phyloP scores from a whole-genome alignment of 2,113 vertebrate species.

The Microtus pennsylvanicus region DNA sequence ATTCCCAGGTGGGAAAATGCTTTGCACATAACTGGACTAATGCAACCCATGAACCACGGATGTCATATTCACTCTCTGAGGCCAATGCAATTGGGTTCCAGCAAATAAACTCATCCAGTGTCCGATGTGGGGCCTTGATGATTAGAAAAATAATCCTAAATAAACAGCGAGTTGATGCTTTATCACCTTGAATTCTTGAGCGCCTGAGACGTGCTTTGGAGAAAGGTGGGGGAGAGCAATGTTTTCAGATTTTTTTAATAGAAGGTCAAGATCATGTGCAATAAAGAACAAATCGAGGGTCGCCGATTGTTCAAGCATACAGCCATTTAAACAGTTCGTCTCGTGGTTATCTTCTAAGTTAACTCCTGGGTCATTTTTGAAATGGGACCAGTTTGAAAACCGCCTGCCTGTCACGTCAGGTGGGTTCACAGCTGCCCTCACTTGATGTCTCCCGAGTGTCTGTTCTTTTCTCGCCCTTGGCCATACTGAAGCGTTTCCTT shows the following conservation, averaged over 20 bases:
- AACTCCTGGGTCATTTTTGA: not conserved
- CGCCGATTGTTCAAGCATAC: not conserved
- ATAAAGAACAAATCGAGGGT: not conserved
- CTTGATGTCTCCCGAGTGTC: not conserved
- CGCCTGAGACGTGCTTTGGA: conserved; percentile 54
- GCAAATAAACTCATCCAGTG: conserved; percentile 66
- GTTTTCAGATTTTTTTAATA: conserved; percentile 1
- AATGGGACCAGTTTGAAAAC: conserved; percentile 12
- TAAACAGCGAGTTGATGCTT: conserved; percentile 52
- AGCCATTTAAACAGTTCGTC: not conserved
- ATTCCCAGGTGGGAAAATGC: conserved; percentile 68
- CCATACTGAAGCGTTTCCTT: conserved; percentile 18
- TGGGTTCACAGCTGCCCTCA: not conserved
- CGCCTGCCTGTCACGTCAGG: not conserved
- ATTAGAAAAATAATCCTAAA: conserved; percentile 15
- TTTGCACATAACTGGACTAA: conserved; percentile 72
- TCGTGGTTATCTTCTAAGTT: not conserved
- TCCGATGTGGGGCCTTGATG: not conserved
- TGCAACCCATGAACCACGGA: conserved; percentile 62
- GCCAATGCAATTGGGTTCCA: conserved; percentile 59
- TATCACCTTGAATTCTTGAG: conserved; percentile 50
- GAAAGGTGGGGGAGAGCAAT: conserved; percentile 15
- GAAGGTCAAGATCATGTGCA: not conserved
- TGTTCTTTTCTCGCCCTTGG: not conserved
- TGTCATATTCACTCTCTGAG: conserved; percentile 71